Evolutionary conservation across 2,888 invertebrate species (phyloP).

Genomic region (Metacarcinus magister): DNA sequence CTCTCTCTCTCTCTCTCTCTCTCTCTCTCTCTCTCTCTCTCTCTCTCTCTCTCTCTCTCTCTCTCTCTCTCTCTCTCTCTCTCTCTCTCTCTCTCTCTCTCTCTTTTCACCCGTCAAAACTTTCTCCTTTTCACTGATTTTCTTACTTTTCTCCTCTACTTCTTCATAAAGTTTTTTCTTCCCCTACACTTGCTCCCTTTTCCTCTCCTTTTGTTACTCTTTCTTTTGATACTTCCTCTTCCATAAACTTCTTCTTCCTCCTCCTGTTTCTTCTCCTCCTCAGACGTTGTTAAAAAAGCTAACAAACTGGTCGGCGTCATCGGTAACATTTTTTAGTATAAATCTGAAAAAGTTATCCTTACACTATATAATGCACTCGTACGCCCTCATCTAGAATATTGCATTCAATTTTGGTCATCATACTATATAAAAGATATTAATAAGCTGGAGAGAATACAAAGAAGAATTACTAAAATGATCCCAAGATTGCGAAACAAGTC

Average conservation of each 20-base stretch:
- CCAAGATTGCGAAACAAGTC: too few relatives aligned
- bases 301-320: too few relatives aligned
- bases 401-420: too few relatives aligned
- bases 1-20: background rate
- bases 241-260: background rate
- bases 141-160: background rate
- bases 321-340: too few relatives aligned
- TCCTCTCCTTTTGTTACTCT: background rate
- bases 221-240: background rate
- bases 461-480: too few relatives aligned
- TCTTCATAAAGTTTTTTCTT: background rate
- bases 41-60: slow-evolving; percentile 26
- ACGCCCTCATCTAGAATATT: too few relatives aligned
- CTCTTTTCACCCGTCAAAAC: background rate
- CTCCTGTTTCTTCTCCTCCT: too few relatives aligned
- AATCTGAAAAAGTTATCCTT: too few relatives aligned
- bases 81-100: slow-evolving; percentile 2
- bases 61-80: slow-evolving; percentile 20
- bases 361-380: too few relatives aligned
- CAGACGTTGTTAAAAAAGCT: too few relatives aligned
- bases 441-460: too few relatives aligned
- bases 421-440: too few relatives aligned
- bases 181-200: background rate
- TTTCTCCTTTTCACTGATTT: background rate
- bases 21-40: background rate